Percentiles rank a stretch among this genome's conserved stretches.
Conservation (phyloP, 2,113 vertebrate species). For the Tursiops truncatus region DNA sequence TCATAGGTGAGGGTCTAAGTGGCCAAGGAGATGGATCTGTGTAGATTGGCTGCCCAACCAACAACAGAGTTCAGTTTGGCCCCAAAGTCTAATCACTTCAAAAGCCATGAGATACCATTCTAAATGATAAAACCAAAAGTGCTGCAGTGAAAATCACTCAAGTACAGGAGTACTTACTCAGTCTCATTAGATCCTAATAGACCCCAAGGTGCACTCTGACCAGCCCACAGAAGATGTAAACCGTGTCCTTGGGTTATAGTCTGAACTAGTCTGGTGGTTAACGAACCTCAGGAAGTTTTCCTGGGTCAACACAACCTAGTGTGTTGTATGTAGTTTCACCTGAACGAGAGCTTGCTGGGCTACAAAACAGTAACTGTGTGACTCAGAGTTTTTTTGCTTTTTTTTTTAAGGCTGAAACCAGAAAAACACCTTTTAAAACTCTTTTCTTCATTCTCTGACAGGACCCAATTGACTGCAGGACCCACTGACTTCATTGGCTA, state of each 20-base stretch:
- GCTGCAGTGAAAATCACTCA: background rate
- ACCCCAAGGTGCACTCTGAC: background rate
- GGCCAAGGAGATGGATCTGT: background rate
- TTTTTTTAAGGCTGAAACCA: background rate
- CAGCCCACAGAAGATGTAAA: background rate
- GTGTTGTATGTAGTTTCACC: background rate
- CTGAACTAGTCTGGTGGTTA: background rate
- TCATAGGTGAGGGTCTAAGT: fast-evolving
- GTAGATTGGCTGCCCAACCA: fast-evolving
- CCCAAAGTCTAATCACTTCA: too few species aligned
- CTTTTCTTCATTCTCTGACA: background rate
- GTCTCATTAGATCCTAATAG: background rate
- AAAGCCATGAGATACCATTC: background rate
- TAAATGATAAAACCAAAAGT: background rate
- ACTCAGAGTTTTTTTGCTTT: background rate
- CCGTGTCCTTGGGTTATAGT: background rate
- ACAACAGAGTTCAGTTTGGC: background rate
- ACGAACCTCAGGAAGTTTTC: background rate
- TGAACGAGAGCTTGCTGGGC: background rate
- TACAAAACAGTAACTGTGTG: background rate
- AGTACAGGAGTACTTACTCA: too few species aligned
- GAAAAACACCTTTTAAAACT: background rate
- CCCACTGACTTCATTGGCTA: background rate
- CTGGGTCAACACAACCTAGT: background rate
- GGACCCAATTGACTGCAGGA: background rate